Percentiles rank a stretch among this genome's conserved stretches.
These are phyloP conservation scores for Tenthredo livida DNA, from an alignment of 2,888 invertebrate genomes.

Conservation along the genomic window DNA sequence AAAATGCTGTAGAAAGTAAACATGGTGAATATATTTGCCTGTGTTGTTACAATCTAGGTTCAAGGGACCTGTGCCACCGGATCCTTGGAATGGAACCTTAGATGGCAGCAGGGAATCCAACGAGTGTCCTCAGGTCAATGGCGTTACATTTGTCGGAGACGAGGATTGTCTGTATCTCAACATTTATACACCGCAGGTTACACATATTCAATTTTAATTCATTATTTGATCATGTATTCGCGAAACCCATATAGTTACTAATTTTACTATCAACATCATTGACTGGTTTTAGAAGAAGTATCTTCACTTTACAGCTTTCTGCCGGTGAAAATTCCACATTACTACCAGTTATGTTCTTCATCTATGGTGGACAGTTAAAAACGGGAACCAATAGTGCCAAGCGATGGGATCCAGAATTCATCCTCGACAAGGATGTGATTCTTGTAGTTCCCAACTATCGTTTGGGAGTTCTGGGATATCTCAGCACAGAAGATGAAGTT, in stretches of 20 bases:
- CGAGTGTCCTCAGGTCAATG: slow-evolving; percentile 9
- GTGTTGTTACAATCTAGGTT: neutral
- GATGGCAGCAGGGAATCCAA: neutral
- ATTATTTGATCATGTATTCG: neutral
- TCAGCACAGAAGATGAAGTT: slow-evolving; percentile 17
- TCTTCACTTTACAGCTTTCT: neutral
- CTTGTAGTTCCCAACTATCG: slow-evolving; percentile 14
- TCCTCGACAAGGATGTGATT: slow-evolving; percentile 9
- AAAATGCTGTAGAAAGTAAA: neutral
- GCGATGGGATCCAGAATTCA: slow-evolving; percentile 14
- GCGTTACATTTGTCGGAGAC: neutral
- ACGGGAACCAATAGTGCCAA: slow-evolving; percentile 21
- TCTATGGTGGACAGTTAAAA: neutral
- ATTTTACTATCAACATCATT: neutral
- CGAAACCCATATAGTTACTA: neutral
- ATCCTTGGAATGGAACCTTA: slow-evolving; percentile 16
- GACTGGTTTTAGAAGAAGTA: neutral
- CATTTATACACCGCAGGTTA: slow-evolving; percentile 2
- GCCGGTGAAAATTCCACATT: slow-evolving; percentile 1
- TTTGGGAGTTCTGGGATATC: slow-evolving; percentile 1
- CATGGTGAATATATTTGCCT: neutral
- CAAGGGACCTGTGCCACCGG: neutral
- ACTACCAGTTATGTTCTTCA: slow-evolving; percentile 13
- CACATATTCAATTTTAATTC: neutral
- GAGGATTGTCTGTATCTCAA: slow-evolving; percentile 9